Base-by-base conservation (phyloP, 2,888 invertebrate genomes). In the Exephanes ischioxanthus region DNA sequence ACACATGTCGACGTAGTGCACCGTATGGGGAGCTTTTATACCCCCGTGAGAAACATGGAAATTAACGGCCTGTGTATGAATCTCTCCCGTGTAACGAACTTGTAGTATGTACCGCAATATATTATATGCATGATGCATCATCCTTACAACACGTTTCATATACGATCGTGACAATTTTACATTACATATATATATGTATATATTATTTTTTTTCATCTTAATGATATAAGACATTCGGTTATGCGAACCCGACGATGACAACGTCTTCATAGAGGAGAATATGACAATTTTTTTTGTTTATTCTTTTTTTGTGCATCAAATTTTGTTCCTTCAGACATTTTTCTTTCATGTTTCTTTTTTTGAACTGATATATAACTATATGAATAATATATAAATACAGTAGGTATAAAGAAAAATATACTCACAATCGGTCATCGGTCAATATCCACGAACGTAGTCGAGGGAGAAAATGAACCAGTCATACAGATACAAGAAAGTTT, bases 21-120 rank as follows among this genome's bases (percentile, higher is more conserved):
- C 73, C 66, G 58, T 77, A 37, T 37, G 16, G 5, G 45, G 70
- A 79, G 73, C 78, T 79, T 83, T 83, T 83, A 73, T 78, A 73
- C 33, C 48, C 72, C 58, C 83, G 83, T 83, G 83, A 83, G 83
- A 83, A 83, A 83, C 78, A 78, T 78, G 72, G 63, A 78, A 83
- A 78, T 76, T 30, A 76, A 51, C 70, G 61, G 68, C 61, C 70
- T 61, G 63, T 51, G 63, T 70, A 76, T 76, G 41, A 37, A 67
- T 22, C 22, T 67, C 37, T 37, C 41, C 1, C 22, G 37, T n/a
- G n/a, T 26, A 22, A 22, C 55, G 26, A 19, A 48, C 45, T 63
- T 61, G 58, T n/a, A 16, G 53, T 41, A 37, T n/a, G 41, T n/a
- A 19, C 58, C 5, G 41, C 11, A 45, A 37, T 19, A 78, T 55